Evolutionary conservation across 2,888 invertebrate species (phyloP).

Genomic region (Macrosoma leucophasiata): DNA sequence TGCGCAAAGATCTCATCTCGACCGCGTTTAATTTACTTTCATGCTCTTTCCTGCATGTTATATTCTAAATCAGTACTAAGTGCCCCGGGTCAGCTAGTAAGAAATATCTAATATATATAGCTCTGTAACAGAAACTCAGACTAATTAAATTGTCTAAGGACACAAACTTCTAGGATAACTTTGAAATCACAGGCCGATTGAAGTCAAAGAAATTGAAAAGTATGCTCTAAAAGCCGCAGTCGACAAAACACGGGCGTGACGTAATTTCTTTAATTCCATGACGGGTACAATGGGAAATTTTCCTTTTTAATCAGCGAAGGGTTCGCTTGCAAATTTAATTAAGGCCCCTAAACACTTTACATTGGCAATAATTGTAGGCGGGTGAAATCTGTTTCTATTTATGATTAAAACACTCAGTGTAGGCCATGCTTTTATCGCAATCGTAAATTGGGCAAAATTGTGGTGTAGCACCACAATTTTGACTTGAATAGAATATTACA

Average conservation of each 20-base stretch:
- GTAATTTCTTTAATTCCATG: constrained; percentile 41
- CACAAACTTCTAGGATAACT: constrained; percentile 29
- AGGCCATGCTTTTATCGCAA: too few species aligned
- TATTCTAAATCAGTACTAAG: too few species aligned
- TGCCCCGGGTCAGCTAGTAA: too few species aligned
- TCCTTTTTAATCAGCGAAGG: constrained; percentile 49
- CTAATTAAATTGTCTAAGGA: too few species aligned
- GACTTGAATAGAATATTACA: too few species aligned
- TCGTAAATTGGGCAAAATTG: too few species aligned
- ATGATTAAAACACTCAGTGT: constrained; percentile 11
- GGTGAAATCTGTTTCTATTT: constrained; percentile 5
- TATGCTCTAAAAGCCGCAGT: constrained; percentile 5
- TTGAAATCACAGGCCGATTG: constrained; percentile 14
- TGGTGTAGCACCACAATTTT: too few species aligned
- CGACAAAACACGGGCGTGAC: constrained; percentile 33
- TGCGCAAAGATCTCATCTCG: too few species aligned
- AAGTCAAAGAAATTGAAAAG: not conserved
- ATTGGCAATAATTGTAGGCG: constrained; percentile 49
- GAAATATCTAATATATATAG: too few species aligned
- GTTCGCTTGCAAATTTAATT: constrained; percentile 52
- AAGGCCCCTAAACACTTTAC: constrained; percentile 55
- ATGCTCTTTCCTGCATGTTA: too few species aligned
- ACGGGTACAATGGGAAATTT: constrained; percentile 31
- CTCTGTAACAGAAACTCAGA: too few species aligned
- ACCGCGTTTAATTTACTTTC: too few species aligned